Base-by-base conservation (phyloP, 1,140 invertebrate genomes). In the Ridgeia piscesae region DNA sequence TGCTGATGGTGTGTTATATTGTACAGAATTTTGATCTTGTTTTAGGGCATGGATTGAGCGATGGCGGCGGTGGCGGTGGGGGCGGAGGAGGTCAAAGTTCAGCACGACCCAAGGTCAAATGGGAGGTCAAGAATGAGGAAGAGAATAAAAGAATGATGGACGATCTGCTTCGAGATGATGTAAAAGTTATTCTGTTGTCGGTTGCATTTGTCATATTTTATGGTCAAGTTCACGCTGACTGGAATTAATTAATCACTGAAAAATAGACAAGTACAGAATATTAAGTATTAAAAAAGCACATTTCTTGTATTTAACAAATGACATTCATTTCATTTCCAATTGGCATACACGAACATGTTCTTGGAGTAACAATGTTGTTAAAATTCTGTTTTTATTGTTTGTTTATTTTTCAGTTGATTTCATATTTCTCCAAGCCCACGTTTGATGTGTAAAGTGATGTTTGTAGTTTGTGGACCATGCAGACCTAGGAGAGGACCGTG, bases 161-260 rank as follows among this genome's bases (percentile, higher is more conserved):
- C 91, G 91, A 91, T 58, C 92, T 95, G 17, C 92, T 95, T 35
- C 93, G 93, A 89, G 95, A 95, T 93, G 94, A 95, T 77, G 58
- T 77, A 77, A 77, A 77, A 94, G 94, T 95, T 93, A 91, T 94
- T 94, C 33, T 91, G n/a, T 89, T 1, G 58, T 91, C 33, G 88
- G 77, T 91, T 93, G 91, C 33, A 35, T 88, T 34, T 91, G 88
- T 58, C 58, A 35, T n/a, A 89, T 93, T 27, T 89, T 50, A 90
- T 8, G 31, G 27, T 77, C 58, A 77, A 77, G 58, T 21, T 77
- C 0, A 77, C 27, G 58, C 27, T 77, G 0, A 77, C 27, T 77
- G 21, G 8, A 77, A 77, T 77, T 6, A 17, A 77, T 77, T 77
- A 9, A 77, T 14, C 42, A 4, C 11, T 6, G 11, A 42, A 42